Percentiles rank a stretch among this genome's conserved stretches.
phyloP scores from a whole-genome alignment of 2,113 vertebrate species.

The Callochromis pleurospilus region DNA sequence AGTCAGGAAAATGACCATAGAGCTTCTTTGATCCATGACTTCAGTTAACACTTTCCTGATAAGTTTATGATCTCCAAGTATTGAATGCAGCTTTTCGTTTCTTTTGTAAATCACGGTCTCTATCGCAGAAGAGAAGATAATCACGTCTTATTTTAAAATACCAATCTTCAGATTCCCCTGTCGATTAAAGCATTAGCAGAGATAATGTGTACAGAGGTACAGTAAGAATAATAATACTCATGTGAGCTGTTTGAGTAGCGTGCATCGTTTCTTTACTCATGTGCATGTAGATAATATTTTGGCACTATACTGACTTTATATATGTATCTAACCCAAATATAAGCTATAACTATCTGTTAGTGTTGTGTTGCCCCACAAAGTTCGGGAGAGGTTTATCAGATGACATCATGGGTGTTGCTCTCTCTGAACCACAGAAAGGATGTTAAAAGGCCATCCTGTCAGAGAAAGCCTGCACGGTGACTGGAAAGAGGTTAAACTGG shows the following conservation, averaged over 20 bases:
- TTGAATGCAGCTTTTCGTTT: background rate
- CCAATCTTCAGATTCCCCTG: background rate
- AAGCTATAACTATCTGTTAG: constrained; percentile 3
- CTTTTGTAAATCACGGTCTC: background rate
- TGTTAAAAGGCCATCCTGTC: background rate
- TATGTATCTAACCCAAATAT: background rate
- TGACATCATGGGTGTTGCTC: background rate
- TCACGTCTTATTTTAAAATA: background rate
- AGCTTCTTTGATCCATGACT: background rate
- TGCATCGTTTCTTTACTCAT: background rate
- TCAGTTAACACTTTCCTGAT: background rate
- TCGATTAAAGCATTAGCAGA: background rate
- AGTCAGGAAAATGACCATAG: background rate
- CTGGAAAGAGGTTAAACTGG: constrained; percentile 7
- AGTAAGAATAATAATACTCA: background rate
- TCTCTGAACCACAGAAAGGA: background rate
- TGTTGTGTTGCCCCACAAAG: background rate
- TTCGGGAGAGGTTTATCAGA: background rate
- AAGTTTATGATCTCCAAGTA: background rate
- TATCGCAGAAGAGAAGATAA: background rate
- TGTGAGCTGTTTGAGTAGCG: background rate
- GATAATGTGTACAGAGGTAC: background rate
- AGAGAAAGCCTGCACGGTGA: background rate
- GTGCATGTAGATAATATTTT: background rate
- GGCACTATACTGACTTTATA: background rate